Evolutionary conservation across 2,113 vertebrate genomes (phyloP).

Genomic region (Euleptes europaea): DNA sequence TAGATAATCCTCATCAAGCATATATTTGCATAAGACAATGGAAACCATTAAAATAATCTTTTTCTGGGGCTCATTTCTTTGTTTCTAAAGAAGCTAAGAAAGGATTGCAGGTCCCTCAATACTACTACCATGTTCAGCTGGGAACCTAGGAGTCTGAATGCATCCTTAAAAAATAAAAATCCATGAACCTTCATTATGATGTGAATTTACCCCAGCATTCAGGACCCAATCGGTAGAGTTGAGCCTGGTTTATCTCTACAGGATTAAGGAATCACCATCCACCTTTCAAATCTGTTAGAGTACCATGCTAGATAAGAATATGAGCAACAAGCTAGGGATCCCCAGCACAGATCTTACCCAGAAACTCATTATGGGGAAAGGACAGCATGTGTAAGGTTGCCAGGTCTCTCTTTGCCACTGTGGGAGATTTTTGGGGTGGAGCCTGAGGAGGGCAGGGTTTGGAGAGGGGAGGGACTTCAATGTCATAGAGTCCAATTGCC

Average conservation of each 20-base stretch:
- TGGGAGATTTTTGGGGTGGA: too few relatives aligned
- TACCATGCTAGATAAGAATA: not conserved
- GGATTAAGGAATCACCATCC: not conserved
- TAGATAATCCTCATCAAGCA: slow-evolving; percentile 24
- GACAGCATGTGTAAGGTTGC: not conserved
- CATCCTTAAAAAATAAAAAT: not conserved
- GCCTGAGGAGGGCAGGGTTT: too few relatives aligned
- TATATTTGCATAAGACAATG: fast-evolving
- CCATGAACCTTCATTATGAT: not conserved
- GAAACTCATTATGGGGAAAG: not conserved
- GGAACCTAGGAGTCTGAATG: not conserved
- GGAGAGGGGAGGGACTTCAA: too few relatives aligned
- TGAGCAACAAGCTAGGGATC: not conserved
- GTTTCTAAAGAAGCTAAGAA: not conserved
- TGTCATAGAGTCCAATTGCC: too few relatives aligned
- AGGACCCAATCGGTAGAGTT: not conserved
- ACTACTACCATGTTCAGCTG: not conserved
- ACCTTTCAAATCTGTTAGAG: not conserved
- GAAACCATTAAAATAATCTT: too few relatives aligned
- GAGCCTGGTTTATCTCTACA: not conserved
- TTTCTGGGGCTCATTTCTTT: too few relatives aligned
- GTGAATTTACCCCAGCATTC: not conserved
- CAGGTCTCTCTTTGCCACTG: too few relatives aligned
- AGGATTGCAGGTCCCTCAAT: not conserved
- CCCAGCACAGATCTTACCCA: not conserved